A percentile compares a stretch with the other conserved stretches of the same genome.
Conservation (phyloP, 2,888 invertebrate genomes). For the Rhyacophila evoluta region DNA sequence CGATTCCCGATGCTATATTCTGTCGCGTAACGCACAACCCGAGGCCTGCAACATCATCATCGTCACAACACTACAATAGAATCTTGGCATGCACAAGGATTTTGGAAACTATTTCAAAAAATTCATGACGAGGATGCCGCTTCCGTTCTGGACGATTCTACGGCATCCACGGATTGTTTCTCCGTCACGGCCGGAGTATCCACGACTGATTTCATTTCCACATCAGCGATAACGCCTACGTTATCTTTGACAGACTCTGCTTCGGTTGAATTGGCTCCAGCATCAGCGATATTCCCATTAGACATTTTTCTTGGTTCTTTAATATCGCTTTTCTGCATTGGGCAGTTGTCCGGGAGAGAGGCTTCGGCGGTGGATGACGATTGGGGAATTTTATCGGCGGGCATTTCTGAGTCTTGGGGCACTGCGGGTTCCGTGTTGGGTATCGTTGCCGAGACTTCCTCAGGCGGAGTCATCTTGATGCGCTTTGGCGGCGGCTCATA, state of each 20-base stretch:
- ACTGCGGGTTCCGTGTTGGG: not conserved
- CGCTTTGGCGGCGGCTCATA: not conserved
- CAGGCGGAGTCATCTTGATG: not conserved
- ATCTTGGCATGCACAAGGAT: slow-evolving; percentile 17
- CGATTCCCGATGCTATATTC: not conserved
- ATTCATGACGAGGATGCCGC: not conserved
- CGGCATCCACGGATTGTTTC: not conserved
- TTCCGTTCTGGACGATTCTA: not conserved
- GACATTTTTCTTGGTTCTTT: not conserved
- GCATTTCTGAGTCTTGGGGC: not conserved
- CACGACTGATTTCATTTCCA: not conserved
- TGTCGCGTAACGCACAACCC: not conserved
- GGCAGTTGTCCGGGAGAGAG: not conserved
- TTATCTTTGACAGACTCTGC: not conserved
- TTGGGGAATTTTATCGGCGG: not conserved
- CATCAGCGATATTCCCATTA: not conserved
- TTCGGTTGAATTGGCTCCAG: not conserved
- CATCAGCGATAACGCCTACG: not conserved
- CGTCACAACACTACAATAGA: slow-evolving; percentile 24
- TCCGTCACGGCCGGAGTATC: not conserved
- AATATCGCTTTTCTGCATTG: not conserved
- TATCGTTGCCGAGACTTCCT: not conserved
- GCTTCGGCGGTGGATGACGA: not conserved
- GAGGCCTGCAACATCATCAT: not conserved
- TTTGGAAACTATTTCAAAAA: not conserved